Evolutionary conservation across 1,140 invertebrate species (phyloP).

Genomic region (Drosophila kurseongensis): DNA sequence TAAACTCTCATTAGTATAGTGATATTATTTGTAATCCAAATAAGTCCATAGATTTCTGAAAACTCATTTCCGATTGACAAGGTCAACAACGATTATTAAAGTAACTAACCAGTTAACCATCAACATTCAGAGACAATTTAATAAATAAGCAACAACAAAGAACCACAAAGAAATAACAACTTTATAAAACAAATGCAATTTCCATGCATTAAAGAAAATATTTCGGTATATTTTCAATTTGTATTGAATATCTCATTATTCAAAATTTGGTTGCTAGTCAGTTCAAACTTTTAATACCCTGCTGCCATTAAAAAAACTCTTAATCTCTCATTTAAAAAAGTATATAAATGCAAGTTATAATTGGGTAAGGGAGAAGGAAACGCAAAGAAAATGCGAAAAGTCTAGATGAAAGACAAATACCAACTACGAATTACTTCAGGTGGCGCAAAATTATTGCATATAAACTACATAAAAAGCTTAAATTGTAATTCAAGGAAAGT

Average conservation of each 20-base stretch:
- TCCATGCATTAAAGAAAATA: neutral
- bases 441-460: slow-evolving; percentile 10
- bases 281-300: neutral
- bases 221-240: neutral
- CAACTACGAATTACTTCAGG: slow-evolving; percentile 27
- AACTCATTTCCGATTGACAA: neutral
- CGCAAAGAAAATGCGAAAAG: neutral
- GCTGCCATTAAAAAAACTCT: neutral
- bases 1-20: too few species aligned
- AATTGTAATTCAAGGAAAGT: slow-evolving; percentile 22
- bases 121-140: neutral
- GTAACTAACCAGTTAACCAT: neutral
- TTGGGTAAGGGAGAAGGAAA: neutral
- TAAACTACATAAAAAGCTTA: slow-evolving; percentile 33
- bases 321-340: neutral
- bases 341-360: slow-evolving; percentile 26
- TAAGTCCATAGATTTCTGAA: too few species aligned
- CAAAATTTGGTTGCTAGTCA: too few species aligned
- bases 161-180: too few species aligned
- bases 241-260: too few species aligned
- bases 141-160: slow-evolving; percentile 1
- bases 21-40: too few species aligned
- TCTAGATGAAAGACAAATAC: slow-evolving; percentile 6
- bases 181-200: neutral
- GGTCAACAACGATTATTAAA: neutral